Percentiles rank a stretch among this genome's conserved stretches.
phyloP scores from a whole-genome alignment of 2,113 vertebrate species.

The Desmodus rotundus region DNA sequence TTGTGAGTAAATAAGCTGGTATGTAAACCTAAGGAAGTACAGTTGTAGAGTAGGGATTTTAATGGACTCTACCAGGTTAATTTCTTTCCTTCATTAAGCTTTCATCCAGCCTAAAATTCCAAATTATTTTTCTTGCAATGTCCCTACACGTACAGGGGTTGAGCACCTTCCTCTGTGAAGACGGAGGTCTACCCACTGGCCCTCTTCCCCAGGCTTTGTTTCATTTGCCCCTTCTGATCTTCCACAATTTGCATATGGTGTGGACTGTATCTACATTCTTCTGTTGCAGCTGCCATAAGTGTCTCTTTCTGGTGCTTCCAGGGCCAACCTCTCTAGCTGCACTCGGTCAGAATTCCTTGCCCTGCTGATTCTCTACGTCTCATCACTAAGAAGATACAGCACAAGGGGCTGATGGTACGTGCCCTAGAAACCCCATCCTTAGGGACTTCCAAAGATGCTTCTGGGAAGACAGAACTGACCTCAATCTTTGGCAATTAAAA shows the following conservation, averaged over 20 bases:
- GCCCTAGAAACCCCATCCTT: not conserved
- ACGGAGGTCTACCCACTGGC: not conserved
- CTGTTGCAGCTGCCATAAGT: not conserved
- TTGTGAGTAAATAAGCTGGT: not conserved
- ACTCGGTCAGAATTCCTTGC: not conserved
- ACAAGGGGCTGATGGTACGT: not conserved
- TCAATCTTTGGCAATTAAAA: not conserved
- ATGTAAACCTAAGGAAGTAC: not conserved
- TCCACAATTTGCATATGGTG: not conserved
- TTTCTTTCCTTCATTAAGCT: not conserved
- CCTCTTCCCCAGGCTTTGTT: not conserved
- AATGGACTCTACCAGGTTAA: not conserved
- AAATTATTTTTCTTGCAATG: not conserved
- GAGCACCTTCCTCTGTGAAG: not conserved
- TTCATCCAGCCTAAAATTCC: not conserved
- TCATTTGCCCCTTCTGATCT: not conserved
- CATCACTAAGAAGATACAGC: not conserved
- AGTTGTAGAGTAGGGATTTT: not conserved
- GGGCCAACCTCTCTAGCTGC: not conserved
- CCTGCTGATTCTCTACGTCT: not conserved
- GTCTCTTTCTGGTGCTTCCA: not conserved
- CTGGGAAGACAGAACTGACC: not conserved
- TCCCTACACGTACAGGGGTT: not conserved
- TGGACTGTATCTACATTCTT: not conserved
- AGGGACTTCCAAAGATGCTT: not conserved